Conservation (phyloP, 2,888 invertebrate species). For the Myopa testacea region DNA sequence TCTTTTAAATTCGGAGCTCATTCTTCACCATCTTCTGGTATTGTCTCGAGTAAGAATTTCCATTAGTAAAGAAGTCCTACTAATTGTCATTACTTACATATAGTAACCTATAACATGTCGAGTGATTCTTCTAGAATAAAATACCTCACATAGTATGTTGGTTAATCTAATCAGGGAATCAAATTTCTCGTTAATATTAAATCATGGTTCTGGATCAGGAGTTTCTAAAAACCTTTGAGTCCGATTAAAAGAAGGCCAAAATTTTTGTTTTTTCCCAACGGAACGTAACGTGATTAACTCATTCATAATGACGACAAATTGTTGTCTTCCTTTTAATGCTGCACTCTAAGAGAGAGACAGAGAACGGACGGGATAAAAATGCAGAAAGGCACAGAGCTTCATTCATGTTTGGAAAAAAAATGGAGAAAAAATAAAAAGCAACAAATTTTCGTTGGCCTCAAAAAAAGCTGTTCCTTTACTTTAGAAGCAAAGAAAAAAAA, state of each 20-base stretch:
- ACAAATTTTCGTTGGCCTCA: not conserved
- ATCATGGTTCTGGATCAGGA: not conserved
- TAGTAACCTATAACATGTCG: too few species aligned
- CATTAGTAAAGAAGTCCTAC: too few species aligned
- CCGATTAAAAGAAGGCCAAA: not conserved
- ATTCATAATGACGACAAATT: slow-evolving; percentile 29
- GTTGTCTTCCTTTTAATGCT: slow-evolving; percentile 10
- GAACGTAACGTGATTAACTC: not conserved
- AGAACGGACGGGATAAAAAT: not conserved
- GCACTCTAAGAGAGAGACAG: not conserved
- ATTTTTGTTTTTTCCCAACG: not conserved
- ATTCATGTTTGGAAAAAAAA: not conserved
- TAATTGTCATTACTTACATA: too few species aligned
- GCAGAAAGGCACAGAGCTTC: not conserved
- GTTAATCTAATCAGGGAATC: too few species aligned
- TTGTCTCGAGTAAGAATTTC: too few species aligned
- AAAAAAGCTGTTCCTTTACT: not conserved
- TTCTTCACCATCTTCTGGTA: too few species aligned
- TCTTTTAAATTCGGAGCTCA: too few species aligned
- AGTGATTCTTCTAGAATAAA: too few species aligned
- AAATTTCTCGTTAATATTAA: too few species aligned
- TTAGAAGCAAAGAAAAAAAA: not conserved
- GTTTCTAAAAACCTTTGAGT: not conserved
- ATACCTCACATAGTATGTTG: too few species aligned
- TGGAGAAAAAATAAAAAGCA: not conserved